Conservation (phyloP, 2,888 invertebrate species). For the Zele albiditarsus region DNA sequence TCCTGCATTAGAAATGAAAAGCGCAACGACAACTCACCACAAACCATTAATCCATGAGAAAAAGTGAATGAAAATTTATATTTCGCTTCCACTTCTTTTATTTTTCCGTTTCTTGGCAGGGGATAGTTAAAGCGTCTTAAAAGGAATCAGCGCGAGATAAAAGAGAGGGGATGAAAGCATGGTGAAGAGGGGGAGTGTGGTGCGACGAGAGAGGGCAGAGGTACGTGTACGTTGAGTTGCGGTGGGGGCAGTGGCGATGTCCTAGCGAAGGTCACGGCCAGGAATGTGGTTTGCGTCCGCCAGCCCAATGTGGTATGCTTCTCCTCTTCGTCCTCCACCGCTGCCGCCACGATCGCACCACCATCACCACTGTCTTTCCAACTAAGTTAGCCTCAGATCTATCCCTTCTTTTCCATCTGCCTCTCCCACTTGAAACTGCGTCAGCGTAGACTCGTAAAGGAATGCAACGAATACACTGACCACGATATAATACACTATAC, state of each 20-base stretch:
- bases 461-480: constrained; percentile 68
- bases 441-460: constrained; percentile 62
- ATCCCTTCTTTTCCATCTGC: constrained; percentile 37
- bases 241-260: constrained; percentile 71
- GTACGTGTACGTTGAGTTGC: constrained; percentile 47
- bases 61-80: not conserved
- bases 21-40: no score
- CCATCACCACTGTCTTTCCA: constrained; percentile 30
- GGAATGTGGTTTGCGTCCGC: constrained; percentile 72
- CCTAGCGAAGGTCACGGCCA: constrained; percentile 73
- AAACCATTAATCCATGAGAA: not conserved
- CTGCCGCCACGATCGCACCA: constrained; percentile 29
- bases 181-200: constrained; percentile 44
- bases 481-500: constrained; percentile 56
- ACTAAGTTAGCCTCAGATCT: constrained; percentile 2
- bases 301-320: constrained; percentile 68
- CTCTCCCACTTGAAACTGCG: constrained; percentile 41
- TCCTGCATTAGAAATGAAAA: constrained; percentile 45
- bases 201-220: constrained; percentile 38
- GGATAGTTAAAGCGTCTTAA: not conserved
- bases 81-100: constrained; percentile 17
- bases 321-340: constrained; percentile 56
- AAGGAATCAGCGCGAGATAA: constrained; percentile 19
- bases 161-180: not conserved
- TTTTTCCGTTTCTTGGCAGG: not conserved